These are phyloP conservation scores for Crenichthys baileyi DNA, from an alignment of 2,797 vertebrate genomes.

Conservation along the genomic window DNA sequence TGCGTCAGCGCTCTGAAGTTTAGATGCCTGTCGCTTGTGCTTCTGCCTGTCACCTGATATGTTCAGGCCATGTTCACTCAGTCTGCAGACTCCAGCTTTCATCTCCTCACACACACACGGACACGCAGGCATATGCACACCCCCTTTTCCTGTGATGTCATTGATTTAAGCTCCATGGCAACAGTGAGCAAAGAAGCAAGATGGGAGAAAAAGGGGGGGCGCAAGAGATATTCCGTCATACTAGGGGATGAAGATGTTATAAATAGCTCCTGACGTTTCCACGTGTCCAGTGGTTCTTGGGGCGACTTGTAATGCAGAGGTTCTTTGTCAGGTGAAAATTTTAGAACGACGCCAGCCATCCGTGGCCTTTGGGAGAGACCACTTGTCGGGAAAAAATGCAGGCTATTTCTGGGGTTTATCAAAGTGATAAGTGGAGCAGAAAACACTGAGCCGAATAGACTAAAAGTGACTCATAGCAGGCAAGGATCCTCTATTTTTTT, in stretches of 20 bases:
- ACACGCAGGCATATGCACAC: constrained; percentile 18
- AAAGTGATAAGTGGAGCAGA: constrained; percentile 26
- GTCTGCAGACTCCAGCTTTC: constrained; percentile 60
- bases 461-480: constrained; percentile 46
- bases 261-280: constrained; percentile 78
- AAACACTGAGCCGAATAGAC: constrained; percentile 10
- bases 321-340: constrained; percentile 44
- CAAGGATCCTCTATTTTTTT: neutral
- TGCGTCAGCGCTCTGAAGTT: neutral
- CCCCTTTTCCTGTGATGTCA: constrained; percentile 75
- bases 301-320: neutral
- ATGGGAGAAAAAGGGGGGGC: constrained; percentile 1
- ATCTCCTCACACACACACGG: constrained; percentile 39
- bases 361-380: constrained; percentile 20
- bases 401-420: constrained; percentile 32
- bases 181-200: constrained; percentile 63
- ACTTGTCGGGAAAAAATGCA: constrained; percentile 15
- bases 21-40: constrained; percentile 23
- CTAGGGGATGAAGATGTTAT: constrained; percentile 67
- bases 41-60: constrained; percentile 59
- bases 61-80: constrained; percentile 38
- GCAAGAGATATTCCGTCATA: constrained; percentile 67
- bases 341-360: constrained; percentile 26
- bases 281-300: constrained; percentile 37
- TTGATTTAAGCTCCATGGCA: constrained; percentile 81